A percentile compares a stretch with the other conserved stretches of the same genome.
Conservation (phyloP, 1,140 invertebrate species). For the Himalopsyche phryganea region DNA sequence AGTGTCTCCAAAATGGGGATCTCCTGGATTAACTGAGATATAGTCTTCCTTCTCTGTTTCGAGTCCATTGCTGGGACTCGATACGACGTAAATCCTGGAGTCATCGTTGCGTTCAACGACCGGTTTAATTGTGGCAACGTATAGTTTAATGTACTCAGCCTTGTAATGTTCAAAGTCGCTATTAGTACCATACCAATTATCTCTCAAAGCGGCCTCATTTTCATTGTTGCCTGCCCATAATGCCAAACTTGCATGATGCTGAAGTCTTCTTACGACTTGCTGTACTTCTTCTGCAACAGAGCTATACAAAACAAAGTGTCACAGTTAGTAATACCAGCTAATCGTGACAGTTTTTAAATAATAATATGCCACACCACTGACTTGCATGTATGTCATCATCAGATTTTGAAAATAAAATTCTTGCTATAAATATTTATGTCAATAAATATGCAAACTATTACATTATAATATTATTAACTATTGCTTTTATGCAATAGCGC, state of each 20-base stretch:
- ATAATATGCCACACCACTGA: no score
- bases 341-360: no score
- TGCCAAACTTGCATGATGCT: conserved; percentile 85
- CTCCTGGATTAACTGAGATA: conserved; percentile 73
- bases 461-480: no score
- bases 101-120: conserved; percentile 63
- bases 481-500: no score
- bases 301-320: conserved; percentile 36
- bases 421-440: no score
- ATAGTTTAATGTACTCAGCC: conserved; percentile 82
- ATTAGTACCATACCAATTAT: conserved; percentile 78
- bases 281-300: conserved; percentile 74
- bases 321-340: conserved; percentile 2
- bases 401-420: no score
- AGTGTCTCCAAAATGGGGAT: conserved; percentile 82
- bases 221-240: conserved; percentile 97
- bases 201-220: conserved; percentile 86
- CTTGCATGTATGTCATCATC: neutral
- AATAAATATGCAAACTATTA: no score
- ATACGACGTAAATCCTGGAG: conserved; percentile 69
- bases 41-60: conserved; percentile 73
- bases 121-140: conserved; percentile 72
- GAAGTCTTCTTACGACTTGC: conserved; percentile 80
- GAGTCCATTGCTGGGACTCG: conserved; percentile 90
- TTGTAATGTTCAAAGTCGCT: conserved; percentile 60